Percentiles rank a stretch among this genome's conserved stretches.
Conservation (phyloP, 2,888 invertebrate genomes). For the Volucella bombylans region DNA sequence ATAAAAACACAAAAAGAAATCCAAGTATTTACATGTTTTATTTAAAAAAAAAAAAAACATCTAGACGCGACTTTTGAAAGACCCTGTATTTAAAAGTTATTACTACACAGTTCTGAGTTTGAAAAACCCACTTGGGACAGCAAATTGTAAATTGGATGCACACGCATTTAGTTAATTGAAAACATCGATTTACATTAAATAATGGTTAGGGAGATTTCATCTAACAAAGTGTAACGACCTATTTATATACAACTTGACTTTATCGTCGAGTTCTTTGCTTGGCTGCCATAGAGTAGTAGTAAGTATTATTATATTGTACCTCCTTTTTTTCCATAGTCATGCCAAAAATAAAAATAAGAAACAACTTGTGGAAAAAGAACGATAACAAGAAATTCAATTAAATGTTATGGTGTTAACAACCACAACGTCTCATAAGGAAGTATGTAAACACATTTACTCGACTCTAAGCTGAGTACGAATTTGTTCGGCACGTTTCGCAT, state of each 20-base stretch:
- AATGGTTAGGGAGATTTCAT: slow-evolving; percentile 32
- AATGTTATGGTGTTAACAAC: slow-evolving; percentile 61
- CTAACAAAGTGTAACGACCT: slow-evolving; percentile 6
- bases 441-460: slow-evolving; percentile 23
- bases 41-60: too few relatives aligned
- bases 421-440: slow-evolving; percentile 41
- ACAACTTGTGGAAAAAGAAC: neutral
- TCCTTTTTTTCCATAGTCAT: too few relatives aligned
- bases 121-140: slow-evolving; percentile 12
- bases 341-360: slow-evolving; percentile 2
- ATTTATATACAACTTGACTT: too few relatives aligned
- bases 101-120: too few relatives aligned
- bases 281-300: too few relatives aligned
- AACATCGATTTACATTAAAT: slow-evolving; percentile 57
- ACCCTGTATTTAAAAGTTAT: too few relatives aligned
- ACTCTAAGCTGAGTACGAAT: slow-evolving; percentile 64
- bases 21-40: too few relatives aligned
- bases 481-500: slow-evolving; percentile 65
- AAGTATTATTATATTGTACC: too few relatives aligned
- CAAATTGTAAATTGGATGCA: slow-evolving; percentile 62
- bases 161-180: slow-evolving; percentile 73
- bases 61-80: too few relatives aligned
- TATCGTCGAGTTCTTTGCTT: too few relatives aligned
- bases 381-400: slow-evolving; percentile 59
- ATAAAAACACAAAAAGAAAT: too few relatives aligned